These are phyloP conservation scores for Isichthys henryi DNA, from an alignment of 2,113 vertebrate genomes.

Conservation along the genomic window DNA sequence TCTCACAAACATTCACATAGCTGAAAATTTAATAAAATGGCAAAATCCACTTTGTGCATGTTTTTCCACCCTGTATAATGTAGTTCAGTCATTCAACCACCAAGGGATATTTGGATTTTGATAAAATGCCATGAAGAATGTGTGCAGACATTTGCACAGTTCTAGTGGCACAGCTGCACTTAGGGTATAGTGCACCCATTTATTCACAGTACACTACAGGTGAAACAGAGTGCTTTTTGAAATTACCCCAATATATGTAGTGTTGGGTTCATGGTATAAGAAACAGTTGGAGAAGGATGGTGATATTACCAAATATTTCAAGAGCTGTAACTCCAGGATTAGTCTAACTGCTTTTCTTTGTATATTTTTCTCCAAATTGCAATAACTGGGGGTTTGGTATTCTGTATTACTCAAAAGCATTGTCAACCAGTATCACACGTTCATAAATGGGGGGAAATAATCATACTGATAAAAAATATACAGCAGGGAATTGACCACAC, in stretches of 20 bases:
- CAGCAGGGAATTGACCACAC: background rate
- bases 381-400: background rate
- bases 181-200: background rate
- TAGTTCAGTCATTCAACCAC: background rate
- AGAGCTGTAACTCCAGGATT: background rate
- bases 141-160: background rate
- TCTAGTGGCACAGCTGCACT: background rate
- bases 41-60: background rate
- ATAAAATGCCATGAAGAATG: background rate
- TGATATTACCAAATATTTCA: background rate
- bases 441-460: background rate
- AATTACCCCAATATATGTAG: background rate
- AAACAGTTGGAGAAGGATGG: background rate
- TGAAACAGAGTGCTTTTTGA: background rate
- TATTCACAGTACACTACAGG: background rate
- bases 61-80: background rate
- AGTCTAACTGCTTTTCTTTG: background rate
- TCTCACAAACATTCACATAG: slow-evolving; percentile 1
- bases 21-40: background rate
- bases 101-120: background rate
- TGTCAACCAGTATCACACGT: background rate
- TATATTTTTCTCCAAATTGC: background rate
- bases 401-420: background rate
- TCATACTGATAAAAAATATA: background rate
- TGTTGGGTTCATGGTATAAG: background rate